Conservation (phyloP, 2,888 invertebrate species). For the Pasiphila rectangulata region DNA sequence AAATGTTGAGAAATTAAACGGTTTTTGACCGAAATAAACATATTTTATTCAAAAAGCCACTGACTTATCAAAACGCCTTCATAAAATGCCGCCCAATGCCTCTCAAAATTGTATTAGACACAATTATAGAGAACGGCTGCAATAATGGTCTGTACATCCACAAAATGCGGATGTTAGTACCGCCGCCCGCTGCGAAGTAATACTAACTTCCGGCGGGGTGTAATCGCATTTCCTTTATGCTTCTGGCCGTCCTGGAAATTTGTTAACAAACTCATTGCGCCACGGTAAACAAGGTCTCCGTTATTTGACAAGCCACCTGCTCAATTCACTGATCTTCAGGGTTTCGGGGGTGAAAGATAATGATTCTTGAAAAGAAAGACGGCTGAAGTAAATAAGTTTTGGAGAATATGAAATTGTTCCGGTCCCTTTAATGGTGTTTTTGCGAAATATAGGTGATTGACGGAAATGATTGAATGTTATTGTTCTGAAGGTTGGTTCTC, state of each 20-base stretch:
- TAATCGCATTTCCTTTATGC: constrained; percentile 72
- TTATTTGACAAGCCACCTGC: constrained; percentile 19
- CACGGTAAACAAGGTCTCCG: constrained; percentile 28
- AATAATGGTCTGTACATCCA: constrained; percentile 37
- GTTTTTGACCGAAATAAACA: no score
- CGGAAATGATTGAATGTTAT: no score
- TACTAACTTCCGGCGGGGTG: constrained; percentile 67
- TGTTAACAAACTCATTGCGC: constrained; percentile 45
- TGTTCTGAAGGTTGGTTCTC: no score
- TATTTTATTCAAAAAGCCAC: no score
- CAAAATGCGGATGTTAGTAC: constrained; percentile 47
- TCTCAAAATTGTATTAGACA: constrained; percentile 8
- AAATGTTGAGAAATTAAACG: no score
- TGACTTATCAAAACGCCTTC: no score
- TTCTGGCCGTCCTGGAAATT: constrained; percentile 55
- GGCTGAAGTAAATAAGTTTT: not conserved
- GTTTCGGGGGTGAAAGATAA: not conserved
- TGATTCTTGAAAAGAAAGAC: not conserved
- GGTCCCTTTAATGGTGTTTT: no score
- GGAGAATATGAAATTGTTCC: not conserved
- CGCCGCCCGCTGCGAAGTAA: constrained; percentile 58
- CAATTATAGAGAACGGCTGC: constrained; percentile 23
- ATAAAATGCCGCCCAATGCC: not conserved
- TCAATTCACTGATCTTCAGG: constrained; percentile 3
- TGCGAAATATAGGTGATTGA: no score